Conservation (phyloP, 2,113 vertebrate species). For the Tylochromis polylepis region DNA sequence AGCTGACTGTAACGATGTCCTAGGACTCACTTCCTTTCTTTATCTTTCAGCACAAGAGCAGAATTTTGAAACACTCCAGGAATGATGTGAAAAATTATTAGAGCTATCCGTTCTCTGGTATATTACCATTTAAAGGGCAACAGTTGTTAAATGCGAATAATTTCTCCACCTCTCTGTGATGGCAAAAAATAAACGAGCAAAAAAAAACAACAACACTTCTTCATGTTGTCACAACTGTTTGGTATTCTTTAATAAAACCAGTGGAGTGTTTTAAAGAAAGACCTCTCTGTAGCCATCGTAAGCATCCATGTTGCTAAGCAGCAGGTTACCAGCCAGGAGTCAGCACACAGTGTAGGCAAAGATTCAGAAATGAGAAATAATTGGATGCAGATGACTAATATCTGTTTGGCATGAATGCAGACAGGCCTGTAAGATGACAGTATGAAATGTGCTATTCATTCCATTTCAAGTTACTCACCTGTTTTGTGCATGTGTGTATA, state of each 20-base stretch:
- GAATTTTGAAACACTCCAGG: neutral
- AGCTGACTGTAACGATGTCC: slow-evolving; percentile 20
- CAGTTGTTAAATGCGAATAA: neutral
- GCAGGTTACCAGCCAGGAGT: slow-evolving; percentile 40
- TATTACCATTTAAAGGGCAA: neutral
- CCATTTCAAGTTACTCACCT: neutral
- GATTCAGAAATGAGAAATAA: slow-evolving; percentile 40
- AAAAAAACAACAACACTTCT: neutral
- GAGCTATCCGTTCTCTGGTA: neutral
- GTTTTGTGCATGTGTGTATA: neutral
- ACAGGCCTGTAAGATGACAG: slow-evolving; percentile 2
- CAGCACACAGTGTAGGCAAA: slow-evolving; percentile 6
- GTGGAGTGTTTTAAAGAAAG: slow-evolving; percentile 7
- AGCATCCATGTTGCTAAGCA: slow-evolving; percentile 64
- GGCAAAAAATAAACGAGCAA: neutral
- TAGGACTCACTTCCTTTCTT: slow-evolving; percentile 23
- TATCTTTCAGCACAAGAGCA: neutral
- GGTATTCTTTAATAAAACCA: slow-evolving; percentile 14
- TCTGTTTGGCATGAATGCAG: slow-evolving; percentile 21
- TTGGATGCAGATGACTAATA: slow-evolving; percentile 56
- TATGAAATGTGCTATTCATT: neutral
- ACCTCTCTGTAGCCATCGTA: neutral
- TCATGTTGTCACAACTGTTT: neutral
- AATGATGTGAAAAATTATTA: neutral
- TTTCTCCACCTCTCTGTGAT: neutral